These are phyloP conservation scores for Plebejus melissa DNA, from an alignment of 2,888 invertebrate species.

Conservation along the genomic window DNA sequence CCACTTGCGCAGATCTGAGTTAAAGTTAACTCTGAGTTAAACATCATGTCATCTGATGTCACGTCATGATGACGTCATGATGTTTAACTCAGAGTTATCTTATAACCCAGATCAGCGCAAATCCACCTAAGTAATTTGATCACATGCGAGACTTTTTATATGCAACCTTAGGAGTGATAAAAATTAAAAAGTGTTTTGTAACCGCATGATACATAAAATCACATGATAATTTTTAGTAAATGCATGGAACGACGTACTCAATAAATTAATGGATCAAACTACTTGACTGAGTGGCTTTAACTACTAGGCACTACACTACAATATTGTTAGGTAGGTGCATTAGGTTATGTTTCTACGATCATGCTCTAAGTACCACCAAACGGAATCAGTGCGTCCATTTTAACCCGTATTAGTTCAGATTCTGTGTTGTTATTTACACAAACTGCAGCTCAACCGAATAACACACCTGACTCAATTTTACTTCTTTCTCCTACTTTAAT, in stretches of 20 bases:
- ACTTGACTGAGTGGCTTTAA: not conserved
- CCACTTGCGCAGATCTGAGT: no score
- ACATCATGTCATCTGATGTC: no score
- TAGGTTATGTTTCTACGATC: not conserved
- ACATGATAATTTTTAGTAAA: not conserved
- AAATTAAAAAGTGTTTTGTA: not conserved
- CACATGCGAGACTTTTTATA: not conserved
- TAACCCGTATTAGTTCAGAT: constrained; percentile 9
- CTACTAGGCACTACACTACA: not conserved
- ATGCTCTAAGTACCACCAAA: constrained; percentile 19
- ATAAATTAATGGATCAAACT: not conserved
- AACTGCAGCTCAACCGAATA: not conserved
- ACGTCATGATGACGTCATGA: no score
- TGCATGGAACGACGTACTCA: not conserved
- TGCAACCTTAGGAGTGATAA: not conserved
- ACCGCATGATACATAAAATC: not conserved
- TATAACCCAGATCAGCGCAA: no score
- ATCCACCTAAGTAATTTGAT: not conserved
- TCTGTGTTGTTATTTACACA: constrained; percentile 16
- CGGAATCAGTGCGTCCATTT: constrained; percentile 16
- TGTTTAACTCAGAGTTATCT: no score
- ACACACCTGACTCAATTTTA: not conserved
- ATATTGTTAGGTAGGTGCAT: constrained; percentile 11
- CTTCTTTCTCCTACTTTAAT: not conserved
- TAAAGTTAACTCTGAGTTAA: no score